These are phyloP conservation scores for Pherbina coryleti DNA, from an alignment of 2,888 invertebrate genomes.

Conservation along the genomic window DNA sequence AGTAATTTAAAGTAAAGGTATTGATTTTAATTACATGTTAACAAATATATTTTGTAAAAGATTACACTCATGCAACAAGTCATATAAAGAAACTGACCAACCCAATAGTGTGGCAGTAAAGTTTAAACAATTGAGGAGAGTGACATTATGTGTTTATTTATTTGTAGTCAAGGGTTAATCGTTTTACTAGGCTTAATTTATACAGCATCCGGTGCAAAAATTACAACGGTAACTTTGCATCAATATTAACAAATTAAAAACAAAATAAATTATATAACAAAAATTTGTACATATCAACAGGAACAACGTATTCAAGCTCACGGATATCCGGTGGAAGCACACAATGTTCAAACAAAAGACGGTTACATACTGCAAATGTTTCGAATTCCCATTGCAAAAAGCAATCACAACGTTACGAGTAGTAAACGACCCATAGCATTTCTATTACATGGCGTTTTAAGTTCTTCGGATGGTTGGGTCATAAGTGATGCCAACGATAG, in stretches of 20 bases:
- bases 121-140: neutral
- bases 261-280: neutral
- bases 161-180: neutral
- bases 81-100: constrained; percentile 1
- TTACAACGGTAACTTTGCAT: neutral
- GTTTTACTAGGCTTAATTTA: neutral
- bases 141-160: neutral
- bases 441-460: constrained; percentile 60
- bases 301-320: constrained; percentile 42
- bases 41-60: neutral
- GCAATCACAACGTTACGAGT: constrained; percentile 38
- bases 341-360: constrained; percentile 80
- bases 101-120: neutral
- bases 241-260: neutral
- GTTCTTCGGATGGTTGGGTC: constrained; percentile 59
- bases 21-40: neutral
- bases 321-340: constrained; percentile 77
- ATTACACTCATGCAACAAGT: neutral
- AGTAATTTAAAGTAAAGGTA: too few relatives aligned
- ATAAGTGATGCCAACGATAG: constrained; percentile 57
- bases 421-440: constrained; percentile 55
- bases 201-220: neutral
- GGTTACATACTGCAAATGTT: constrained; percentile 86
- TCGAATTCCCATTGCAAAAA: constrained; percentile 76
- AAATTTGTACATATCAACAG: neutral